Conservation (phyloP, 2,888 invertebrate genomes). For the Drosophila aldrichi region DNA sequence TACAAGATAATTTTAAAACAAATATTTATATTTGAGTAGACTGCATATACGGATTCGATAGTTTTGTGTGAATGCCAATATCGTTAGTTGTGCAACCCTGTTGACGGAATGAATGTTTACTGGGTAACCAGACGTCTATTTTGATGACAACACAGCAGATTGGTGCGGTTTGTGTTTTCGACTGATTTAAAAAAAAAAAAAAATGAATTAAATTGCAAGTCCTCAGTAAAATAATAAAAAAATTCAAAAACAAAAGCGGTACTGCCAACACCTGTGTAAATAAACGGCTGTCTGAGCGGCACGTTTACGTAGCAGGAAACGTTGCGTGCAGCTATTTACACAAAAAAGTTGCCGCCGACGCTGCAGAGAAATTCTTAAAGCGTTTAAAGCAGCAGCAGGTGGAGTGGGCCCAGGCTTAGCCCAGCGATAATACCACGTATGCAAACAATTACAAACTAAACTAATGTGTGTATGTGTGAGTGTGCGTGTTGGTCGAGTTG, state of each 20-base stretch:
- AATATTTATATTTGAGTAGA: too few relatives aligned
- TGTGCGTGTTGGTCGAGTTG: slow-evolving; percentile 13
- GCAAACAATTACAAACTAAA: slow-evolving; percentile 67
- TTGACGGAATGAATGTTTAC: slow-evolving; percentile 48
- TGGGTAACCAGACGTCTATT: slow-evolving; percentile 64
- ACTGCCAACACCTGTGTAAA: slow-evolving; percentile 58
- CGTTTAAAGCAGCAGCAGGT: slow-evolving; percentile 45
- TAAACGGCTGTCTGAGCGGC: slow-evolving; percentile 34
- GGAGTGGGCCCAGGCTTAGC: slow-evolving; percentile 42
- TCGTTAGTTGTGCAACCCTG: slow-evolving; percentile 48
- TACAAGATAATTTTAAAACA: too few relatives aligned
- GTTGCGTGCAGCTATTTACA: slow-evolving; percentile 35
- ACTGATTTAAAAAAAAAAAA: slow-evolving; percentile 26
- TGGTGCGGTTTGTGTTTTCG: slow-evolving; percentile 46
- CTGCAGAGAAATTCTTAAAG: slow-evolving; percentile 52
- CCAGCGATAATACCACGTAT: slow-evolving; percentile 83
- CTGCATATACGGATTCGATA: background rate
- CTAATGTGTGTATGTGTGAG: slow-evolving; percentile 6
- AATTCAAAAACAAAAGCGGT: slow-evolving; percentile 30
- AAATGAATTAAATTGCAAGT: slow-evolving; percentile 71
- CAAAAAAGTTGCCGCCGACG: slow-evolving; percentile 39
- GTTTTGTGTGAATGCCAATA: slow-evolving; percentile 48
- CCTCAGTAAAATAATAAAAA: slow-evolving; percentile 31
- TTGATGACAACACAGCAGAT: slow-evolving; percentile 76
- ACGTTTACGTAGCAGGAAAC: slow-evolving; percentile 54